Conservation (phyloP, 2,113 vertebrate species). For the Pangasianodon hypophthalmus region DNA sequence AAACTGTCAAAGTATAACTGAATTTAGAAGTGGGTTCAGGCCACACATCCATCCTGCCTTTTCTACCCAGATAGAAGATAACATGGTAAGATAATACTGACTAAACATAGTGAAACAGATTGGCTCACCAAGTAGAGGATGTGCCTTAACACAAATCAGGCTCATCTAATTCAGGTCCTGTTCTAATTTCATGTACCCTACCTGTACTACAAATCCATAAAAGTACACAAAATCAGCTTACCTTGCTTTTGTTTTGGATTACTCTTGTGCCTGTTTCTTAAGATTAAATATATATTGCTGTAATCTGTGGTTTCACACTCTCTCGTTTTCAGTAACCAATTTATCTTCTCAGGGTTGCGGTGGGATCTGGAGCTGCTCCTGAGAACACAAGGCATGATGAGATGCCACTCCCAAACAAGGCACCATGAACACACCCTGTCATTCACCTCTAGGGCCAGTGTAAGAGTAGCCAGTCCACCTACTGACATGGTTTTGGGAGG, state of each 20-base stretch:
- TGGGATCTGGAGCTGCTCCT: background rate
- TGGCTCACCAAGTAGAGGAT: background rate
- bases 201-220: background rate
- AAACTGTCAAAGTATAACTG: background rate
- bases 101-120: background rate
- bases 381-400: background rate
- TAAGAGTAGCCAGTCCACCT: background rate
- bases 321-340: background rate
- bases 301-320: background rate
- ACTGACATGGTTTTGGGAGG: background rate
- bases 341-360: background rate
- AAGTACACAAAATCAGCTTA: background rate
- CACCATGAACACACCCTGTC: background rate
- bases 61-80: background rate
- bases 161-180: background rate
- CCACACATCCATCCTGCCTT: background rate
- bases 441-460: background rate
- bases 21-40: background rate
- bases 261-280: background rate
- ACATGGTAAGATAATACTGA: background rate
- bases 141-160: background rate
- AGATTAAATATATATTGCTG: background rate
- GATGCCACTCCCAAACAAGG: background rate
- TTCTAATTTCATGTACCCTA: background rate
- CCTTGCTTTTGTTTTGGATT: background rate